Evolutionary conservation across 2,888 invertebrate species (phyloP).

Genomic region (Erynnis tages): DNA sequence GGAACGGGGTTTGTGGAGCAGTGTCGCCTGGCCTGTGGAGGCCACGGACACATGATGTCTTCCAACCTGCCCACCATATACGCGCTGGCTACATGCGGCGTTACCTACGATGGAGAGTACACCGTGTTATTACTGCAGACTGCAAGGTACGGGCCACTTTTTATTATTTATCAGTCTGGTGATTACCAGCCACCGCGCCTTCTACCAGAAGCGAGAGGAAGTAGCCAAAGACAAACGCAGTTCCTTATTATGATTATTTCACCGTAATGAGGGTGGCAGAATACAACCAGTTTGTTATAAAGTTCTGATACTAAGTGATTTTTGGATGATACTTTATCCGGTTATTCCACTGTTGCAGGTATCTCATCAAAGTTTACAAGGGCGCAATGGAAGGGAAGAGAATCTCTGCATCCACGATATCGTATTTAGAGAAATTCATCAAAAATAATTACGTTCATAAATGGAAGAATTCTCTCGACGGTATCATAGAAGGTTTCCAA

Average conservation of each 20-base stretch:
- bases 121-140: too few species aligned
- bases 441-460: constrained; percentile 38
- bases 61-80: constrained; percentile 93
- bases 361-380: constrained; percentile 89
- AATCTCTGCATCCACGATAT: constrained; percentile 85
- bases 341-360: too few species aligned
- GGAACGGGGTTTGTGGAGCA: constrained; percentile 88
- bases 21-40: constrained; percentile 94
- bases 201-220: too few species aligned
- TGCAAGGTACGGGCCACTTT: constrained; percentile 31
- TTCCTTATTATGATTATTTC: too few species aligned
- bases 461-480: constrained; percentile 73
- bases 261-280: too few species aligned
- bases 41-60: constrained; percentile 96
- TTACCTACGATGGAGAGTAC: too few species aligned
- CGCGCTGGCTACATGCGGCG: constrained; percentile 51
- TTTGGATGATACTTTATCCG: too few species aligned
- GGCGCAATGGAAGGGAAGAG: constrained; percentile 81
- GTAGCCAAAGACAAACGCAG: too few species aligned
- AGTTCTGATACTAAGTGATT: too few species aligned
- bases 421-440: constrained; percentile 81
- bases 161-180: constrained; percentile 20
- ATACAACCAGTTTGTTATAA: too few species aligned
- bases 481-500: constrained; percentile 82
- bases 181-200: too few species aligned